Evolutionary conservation across 2,113 vertebrate genomes (phyloP).

Genomic region (Alectura lathami): DNA sequence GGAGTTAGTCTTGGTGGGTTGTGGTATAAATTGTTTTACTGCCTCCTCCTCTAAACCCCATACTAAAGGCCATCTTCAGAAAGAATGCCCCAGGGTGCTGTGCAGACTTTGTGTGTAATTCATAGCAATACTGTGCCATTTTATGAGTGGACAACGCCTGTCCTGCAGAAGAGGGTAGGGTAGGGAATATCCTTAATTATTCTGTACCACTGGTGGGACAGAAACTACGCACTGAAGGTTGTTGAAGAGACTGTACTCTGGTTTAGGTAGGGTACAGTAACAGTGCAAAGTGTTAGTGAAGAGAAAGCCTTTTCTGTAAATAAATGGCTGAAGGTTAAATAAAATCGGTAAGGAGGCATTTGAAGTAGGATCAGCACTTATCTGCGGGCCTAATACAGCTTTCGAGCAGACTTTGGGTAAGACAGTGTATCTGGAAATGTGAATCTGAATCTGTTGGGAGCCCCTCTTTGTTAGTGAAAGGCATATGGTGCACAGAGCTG

Average conservation of each 20-base stretch:
- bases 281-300: background rate
- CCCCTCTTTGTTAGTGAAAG: background rate
- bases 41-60: background rate
- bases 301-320: background rate
- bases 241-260: background rate
- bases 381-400: background rate
- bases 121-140: background rate
- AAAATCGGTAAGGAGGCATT: background rate
- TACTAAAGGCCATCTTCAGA: background rate
- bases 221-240: background rate
- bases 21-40: background rate
- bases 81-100: background rate
- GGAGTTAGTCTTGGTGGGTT: background rate
- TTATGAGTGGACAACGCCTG: background rate
- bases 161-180: background rate
- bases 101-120: rapidly evolving
- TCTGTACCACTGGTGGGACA: background rate
- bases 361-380: background rate
- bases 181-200: background rate
- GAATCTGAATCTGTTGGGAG: background rate
- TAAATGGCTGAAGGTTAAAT: background rate
- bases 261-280: background rate
- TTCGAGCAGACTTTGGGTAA: background rate
- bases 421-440: background rate
- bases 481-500: background rate